phyloP scores from a whole-genome alignment of 2,113 vertebrate species.

The Aspiorhynchus laticeps region DNA sequence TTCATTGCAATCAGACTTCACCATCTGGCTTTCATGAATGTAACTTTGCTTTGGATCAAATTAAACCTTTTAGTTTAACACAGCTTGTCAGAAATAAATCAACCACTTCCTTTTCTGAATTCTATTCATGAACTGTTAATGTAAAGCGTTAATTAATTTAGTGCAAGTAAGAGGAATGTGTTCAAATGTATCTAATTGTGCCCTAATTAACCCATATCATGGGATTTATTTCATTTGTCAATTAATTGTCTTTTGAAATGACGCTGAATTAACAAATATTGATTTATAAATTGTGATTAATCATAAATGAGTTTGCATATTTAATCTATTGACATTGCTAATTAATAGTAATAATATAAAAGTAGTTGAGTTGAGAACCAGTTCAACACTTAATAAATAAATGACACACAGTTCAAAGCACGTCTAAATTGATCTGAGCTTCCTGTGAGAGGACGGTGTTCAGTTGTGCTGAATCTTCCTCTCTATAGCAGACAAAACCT shows the following conservation, averaged over 20 bases:
- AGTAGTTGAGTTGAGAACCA: neutral
- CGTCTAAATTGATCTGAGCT: neutral
- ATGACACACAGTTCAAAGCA: neutral
- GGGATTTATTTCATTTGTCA: too few species aligned
- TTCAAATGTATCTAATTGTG: too few species aligned
- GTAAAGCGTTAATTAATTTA: too few species aligned
- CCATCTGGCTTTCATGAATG: neutral
- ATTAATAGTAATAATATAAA: neutral
- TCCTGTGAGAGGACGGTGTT: neutral
- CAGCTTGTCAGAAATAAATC: neutral
- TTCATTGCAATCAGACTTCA: neutral
- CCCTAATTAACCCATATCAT: too few species aligned
- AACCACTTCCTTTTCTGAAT: too few species aligned
- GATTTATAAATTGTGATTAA: neutral
- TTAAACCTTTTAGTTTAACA: neutral
- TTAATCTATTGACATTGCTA: neutral
- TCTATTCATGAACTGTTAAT: too few species aligned
- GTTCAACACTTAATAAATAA: neutral
- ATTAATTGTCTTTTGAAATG: neutral
- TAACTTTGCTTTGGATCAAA: neutral
- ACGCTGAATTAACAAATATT: neutral
- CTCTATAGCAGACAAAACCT: neutral
- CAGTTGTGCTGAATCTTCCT: neutral
- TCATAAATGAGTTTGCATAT: neutral
- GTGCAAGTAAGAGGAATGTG: too few species aligned